phyloP scores from a whole-genome alignment of 2,113 vertebrate species.

The Phylloscopus whistleri region DNA sequence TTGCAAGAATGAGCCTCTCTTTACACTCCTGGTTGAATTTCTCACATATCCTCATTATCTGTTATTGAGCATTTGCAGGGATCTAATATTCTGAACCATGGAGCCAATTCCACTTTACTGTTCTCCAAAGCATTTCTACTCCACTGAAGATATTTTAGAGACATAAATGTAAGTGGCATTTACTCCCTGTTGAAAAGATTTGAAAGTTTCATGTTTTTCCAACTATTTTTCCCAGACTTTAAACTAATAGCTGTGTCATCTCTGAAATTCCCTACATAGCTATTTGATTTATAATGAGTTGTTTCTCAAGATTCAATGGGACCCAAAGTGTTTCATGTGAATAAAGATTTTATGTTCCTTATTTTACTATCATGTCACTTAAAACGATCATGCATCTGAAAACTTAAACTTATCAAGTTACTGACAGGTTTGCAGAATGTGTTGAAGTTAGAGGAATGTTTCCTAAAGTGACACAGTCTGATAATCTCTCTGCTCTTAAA shows the following conservation, averaged over 20 bases:
- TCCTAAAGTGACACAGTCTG: not conserved
- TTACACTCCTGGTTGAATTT: conserved; percentile 51
- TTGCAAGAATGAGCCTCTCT: conserved; percentile 34
- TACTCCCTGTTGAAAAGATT: not conserved
- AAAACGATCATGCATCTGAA: not conserved
- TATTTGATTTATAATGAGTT: not conserved
- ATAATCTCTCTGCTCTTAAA: not conserved
- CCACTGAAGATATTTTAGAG: not conserved
- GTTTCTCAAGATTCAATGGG: not conserved
- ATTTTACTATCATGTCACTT: not conserved
- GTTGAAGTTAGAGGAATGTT: not conserved
- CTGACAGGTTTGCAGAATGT: not conserved
- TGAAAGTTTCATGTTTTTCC: not conserved
- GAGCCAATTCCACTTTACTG: conserved; percentile 17
- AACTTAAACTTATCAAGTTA: not conserved
- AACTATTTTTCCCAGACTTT: not conserved
- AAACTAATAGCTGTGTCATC: not conserved
- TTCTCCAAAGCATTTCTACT: conserved; percentile 17
- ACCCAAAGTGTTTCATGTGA: not conserved
- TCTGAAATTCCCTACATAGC: not conserved
- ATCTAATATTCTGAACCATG: not conserved
- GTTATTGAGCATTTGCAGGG: conserved; percentile 24
- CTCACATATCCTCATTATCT: conserved; percentile 50
- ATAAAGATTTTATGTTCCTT: not conserved
- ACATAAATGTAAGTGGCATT: not conserved